Base-by-base conservation (phyloP, 1,140 invertebrate species). In the Aradophagus sp. region DNA sequence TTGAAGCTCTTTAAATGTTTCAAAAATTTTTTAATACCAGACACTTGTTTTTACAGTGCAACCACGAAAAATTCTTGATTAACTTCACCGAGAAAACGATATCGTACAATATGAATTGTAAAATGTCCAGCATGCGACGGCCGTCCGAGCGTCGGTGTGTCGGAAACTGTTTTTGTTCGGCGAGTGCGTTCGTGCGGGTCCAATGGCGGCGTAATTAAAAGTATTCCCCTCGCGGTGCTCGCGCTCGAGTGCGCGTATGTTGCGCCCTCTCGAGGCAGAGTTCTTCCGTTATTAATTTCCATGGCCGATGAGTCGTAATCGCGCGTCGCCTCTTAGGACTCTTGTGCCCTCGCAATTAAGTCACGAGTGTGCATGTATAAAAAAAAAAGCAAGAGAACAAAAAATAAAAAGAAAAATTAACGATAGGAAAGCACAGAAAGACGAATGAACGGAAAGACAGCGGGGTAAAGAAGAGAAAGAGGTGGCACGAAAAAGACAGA, bases 261-360 rank as follows among this genome's bases (percentile, higher is more conserved):
- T 48, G 56, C 39, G 27, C 50, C n/a, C 59, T 39, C 55, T 59
- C 53, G 35, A 48, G 55, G 41, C 48, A 27, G 41, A 48, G 48
- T 55, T 66, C 61, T 72, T 66, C 69, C 69, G 55, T 72, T 66
- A 72, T 72, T 66, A 66, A 72, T 72, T 72, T 72, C 61, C 61
- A 72, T 55, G 69, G 55, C 56, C 61, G 61, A 72, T 72, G 61
- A 62, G 50, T 72, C 61, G 69, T 72, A 72, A 72, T 66, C 55
- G 68, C 56, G 69, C 69, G 62, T 62, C 55, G 62, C 56, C 62
- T 73, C 63, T 73, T 63, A 67, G 58, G 58, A 36, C 56, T 63
- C 61, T 53, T 48, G 45, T 52, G 56, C 41, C 56, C 55, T 73
- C 66, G 74, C 77, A 79, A 78, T 78, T 78, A 77, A 76, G 63